Percentiles rank a stretch among this genome's conserved stretches.
Evolutionary conservation across 2,113 vertebrate species (phyloP).

Genomic region (Amazona guildingii): DNA sequence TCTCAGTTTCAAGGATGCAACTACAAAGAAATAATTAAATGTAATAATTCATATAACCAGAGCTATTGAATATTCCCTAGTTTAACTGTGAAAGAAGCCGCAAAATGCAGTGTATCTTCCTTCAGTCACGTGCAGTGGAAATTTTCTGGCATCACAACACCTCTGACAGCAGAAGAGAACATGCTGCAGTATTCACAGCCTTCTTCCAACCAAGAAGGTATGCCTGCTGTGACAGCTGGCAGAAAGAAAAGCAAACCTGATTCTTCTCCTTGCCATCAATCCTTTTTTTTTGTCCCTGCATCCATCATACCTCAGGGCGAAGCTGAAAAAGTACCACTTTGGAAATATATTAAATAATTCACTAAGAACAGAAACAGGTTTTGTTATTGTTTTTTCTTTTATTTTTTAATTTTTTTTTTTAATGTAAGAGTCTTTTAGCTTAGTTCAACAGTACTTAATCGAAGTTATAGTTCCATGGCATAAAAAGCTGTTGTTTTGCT

Average conservation of each 20-base stretch:
- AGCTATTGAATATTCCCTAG: not conserved
- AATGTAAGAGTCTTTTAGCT: not conserved
- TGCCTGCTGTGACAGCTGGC: not conserved
- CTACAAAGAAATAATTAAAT: not conserved
- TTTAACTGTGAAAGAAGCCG: not conserved
- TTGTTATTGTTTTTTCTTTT: too few relatives aligned
- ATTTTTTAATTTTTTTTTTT: not conserved
- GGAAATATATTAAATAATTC: not conserved
- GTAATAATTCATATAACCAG: not conserved
- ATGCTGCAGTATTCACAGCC: not conserved
- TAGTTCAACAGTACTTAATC: not conserved
- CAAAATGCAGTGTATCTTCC: not conserved
- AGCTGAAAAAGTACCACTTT: not conserved
- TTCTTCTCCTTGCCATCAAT: not conserved
- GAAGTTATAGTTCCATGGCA: not conserved
- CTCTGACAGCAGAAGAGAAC: not conserved
- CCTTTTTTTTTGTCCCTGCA: not conserved
- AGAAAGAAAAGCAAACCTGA: not conserved
- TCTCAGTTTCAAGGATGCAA: not conserved
- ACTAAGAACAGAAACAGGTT: not conserved
- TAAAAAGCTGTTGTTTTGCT: not conserved
- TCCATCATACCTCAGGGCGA: not conserved
- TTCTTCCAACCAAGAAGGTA: not conserved
- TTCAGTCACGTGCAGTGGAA: not conserved
- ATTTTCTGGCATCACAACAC: conserved; percentile 10